Base-by-base conservation (phyloP, 2,113 vertebrate species). In the Procapra przewalskii region DNA sequence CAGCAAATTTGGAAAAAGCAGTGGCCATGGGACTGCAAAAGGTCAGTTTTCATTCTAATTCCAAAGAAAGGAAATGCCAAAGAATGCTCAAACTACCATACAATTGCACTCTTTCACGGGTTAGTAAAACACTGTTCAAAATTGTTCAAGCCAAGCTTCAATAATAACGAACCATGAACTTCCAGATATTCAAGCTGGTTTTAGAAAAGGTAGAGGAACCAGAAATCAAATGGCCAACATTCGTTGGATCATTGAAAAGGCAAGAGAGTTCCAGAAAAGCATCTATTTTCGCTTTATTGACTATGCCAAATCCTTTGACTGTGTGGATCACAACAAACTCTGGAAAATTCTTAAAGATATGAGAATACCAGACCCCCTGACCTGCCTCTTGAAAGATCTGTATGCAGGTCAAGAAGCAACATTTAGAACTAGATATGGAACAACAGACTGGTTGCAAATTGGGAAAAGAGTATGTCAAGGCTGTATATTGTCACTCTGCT, bases 161-260 rank as follows among this genome's bases (percentile, higher is more conserved):
- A 71, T n/a, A 36, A 71, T 71, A 71, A 71, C 10, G 9, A 36
- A 21, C 64, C 0, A 1, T 21, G 17, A 71, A 36, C 4, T 71
- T 71, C 9, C 19, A 71, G n/a, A 23, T 36, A 36, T 71, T 71
- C n/a, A 71, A 36, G 64, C 9, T 71, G 64, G n/a, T 71, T 71
- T 71, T 71, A 71, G 64, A 36, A 71, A 23, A 71, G 9, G n/a
- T 19, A 36, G 64, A 71, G 9, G 64, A 71, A 71, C 9, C 17
- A 71, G n/a, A 36, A 19, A 36, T 36, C 64, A 71, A 71, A 71
- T 23, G 5, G n/a, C n/a, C 19, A 64, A 64, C 62, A 71, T 71
- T n/a, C 0, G 0, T 1, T 23, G n/a, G n/a, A 12, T 71, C 64
- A 36, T 23, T 0, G 0, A 36, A 36, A 36, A 36, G 36, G 19